Percentiles rank a stretch among this genome's conserved stretches.
Evolutionary conservation across 1,140 invertebrate genomes (phyloP).

Genomic region (Saccostrea glomerata): DNA sequence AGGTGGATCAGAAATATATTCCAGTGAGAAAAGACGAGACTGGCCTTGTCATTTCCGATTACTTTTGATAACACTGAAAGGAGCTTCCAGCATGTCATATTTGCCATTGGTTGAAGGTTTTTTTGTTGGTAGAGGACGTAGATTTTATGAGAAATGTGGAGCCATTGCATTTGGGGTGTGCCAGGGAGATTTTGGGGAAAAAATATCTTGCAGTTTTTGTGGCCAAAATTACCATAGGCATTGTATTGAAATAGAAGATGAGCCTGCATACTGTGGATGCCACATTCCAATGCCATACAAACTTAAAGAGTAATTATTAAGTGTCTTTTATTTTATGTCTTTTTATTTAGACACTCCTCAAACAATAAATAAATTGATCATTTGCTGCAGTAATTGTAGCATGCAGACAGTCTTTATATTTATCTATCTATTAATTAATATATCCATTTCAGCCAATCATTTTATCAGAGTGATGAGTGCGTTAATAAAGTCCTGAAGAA

Average conservation of each 20-base stretch:
- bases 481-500: not conserved
- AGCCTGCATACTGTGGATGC: constrained; percentile 5
- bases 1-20: not conserved
- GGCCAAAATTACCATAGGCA: constrained; percentile 9
- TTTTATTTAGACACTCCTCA: not conserved
- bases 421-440: not conserved
- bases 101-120: constrained; percentile 13
- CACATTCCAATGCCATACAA: constrained; percentile 3
- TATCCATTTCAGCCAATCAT: not conserved
- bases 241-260: not conserved
- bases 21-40: not conserved
- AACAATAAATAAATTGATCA: not conserved
- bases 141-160: constrained; percentile 30
- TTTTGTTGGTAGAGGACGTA: constrained; percentile 4
- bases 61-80: constrained; percentile 6
- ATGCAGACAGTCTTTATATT: too few relatives aligned
- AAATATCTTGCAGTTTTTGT: not conserved
- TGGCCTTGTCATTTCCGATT: not conserved
- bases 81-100: not conserved
- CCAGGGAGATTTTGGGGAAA: constrained; percentile 6
- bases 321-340: not conserved
- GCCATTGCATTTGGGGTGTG: not conserved
- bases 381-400: not conserved
- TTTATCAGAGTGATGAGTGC: not conserved
- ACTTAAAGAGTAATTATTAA: constrained; percentile 2